These are phyloP conservation scores for Ginglymostoma cirratum DNA, from an alignment of 2,113 vertebrate genomes.

Conservation along the genomic window DNA sequence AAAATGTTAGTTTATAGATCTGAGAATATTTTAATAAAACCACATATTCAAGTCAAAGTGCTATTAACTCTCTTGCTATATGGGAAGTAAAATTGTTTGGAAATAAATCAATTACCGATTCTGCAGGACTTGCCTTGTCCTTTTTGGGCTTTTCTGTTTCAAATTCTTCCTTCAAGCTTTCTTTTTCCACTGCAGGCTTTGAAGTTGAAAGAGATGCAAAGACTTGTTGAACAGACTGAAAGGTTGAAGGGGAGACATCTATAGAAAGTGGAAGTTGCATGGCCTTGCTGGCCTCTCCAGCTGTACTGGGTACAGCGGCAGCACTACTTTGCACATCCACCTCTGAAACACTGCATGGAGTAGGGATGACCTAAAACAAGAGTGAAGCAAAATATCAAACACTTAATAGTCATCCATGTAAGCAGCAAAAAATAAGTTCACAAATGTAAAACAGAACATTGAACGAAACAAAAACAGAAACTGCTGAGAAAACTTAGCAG, in stretches of 20 bases:
- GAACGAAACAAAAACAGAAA: too few relatives aligned
- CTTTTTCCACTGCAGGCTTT: constrained; percentile 61
- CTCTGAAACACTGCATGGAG: constrained; percentile 50
- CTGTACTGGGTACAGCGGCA: constrained; percentile 60
- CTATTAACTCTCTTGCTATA: not conserved
- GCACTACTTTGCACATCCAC: constrained; percentile 60
- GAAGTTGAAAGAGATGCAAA: constrained; percentile 56
- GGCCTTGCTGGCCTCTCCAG: constrained; percentile 56
- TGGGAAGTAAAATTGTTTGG: not conserved
- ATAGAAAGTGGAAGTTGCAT: constrained; percentile 60
- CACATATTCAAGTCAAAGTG: not conserved
- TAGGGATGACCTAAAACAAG: constrained; percentile 17
- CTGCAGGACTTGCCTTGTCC: constrained; percentile 72
- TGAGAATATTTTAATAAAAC: not conserved
- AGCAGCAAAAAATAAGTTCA: not conserved
- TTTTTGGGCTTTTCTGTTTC: constrained; percentile 91
- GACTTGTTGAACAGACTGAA: constrained; percentile 52
- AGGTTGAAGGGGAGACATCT: constrained; percentile 68
- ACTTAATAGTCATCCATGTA: not conserved
- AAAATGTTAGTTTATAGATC: not conserved
- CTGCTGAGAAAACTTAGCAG: too few relatives aligned
- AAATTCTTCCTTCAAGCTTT: constrained; percentile 67
- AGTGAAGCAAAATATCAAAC: not conserved
- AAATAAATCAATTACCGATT: not conserved
- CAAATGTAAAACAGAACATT: too few relatives aligned